Evolutionary conservation across 2,888 invertebrate genomes (phyloP), one percentile per base, ranked within the genome.

Genomic region (Timema cristinae): DNA sequence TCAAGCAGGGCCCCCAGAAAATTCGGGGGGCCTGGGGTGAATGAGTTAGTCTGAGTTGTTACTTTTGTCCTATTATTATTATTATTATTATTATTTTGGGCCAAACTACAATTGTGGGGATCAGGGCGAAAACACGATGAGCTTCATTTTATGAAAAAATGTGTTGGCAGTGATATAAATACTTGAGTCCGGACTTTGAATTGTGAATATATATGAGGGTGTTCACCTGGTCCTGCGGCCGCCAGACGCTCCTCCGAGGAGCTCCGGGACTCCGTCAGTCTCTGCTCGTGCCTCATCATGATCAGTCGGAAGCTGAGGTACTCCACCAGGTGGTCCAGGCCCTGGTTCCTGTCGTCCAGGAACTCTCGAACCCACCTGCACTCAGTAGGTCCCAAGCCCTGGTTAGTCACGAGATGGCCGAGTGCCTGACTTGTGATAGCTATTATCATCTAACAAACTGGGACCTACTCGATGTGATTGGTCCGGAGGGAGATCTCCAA

Each of bases 361-460:
- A 99, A 99, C 84, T 98, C 97, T 79, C 96, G 90, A 71, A 99
- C 99, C 99, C 99, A 99, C 86, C 96, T 97, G 83, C 49, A 85
- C 83, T 54, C n/a, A 54, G 11, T n/a, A 54, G n/a, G 32, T 32
- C 32, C 32, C 32, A 32, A 32, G 2, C 32, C 32, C 32, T 32
- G 32, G 32, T 32, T 32, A 32, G 32, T 32, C 32, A 32, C 32
- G 32, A 32, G 32, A 2, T 2, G 32, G 32, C 32, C 4, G 32
- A 32, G 32, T 32, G 32, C 32, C 32, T 32, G 15, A 15, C 54
- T 54, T 13, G 7, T 6, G 54, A 54, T 8, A 54, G 15, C 13
- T 8, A 0, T 54, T 7, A 15, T n/a, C n/a, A n/a, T n/a, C n/a
- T 8, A 54, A 8, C 7, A 66, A n/a, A 66, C 32, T 66, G 32